phyloP scores from a whole-genome alignment of 1,140 invertebrate genomes.

The Zaprionus ornatus region DNA sequence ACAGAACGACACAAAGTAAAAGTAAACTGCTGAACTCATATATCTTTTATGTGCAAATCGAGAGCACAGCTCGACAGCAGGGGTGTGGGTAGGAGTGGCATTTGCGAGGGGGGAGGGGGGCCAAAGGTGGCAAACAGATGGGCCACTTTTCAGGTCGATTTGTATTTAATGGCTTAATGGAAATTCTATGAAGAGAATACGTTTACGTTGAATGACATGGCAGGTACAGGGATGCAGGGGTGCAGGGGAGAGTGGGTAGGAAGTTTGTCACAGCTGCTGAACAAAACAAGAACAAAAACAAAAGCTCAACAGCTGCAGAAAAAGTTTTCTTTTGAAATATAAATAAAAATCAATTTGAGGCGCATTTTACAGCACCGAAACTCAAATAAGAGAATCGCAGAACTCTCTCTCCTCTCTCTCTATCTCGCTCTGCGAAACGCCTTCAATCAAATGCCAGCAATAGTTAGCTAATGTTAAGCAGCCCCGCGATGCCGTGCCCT shows the following conservation, averaged over 20 bases:
- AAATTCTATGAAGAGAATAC: constrained; percentile 44
- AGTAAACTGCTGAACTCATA: constrained; percentile 16
- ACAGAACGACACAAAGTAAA: constrained; percentile 24
- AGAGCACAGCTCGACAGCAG: neutral
- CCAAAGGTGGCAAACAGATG: constrained; percentile 27
- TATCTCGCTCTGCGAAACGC: constrained; percentile 8
- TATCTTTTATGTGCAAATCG: constrained; percentile 28
- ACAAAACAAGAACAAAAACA: constrained; percentile 42
- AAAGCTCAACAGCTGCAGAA: constrained; percentile 68
- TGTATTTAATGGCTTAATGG: constrained; percentile 59
- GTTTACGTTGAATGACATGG: constrained; percentile 1
- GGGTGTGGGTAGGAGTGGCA: too few species aligned
- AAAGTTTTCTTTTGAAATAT: constrained; percentile 77
- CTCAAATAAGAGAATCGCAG: constrained; percentile 57
- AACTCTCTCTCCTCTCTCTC: neutral
- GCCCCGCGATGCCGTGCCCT: neutral
- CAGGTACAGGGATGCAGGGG: neutral
- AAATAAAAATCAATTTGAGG: constrained; percentile 80
- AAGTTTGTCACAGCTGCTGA: constrained; percentile 68
- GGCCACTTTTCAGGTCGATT: constrained; percentile 25
- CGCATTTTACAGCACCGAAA: constrained; percentile 71
- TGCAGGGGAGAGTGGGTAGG: constrained; percentile 4
- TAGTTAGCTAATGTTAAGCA: constrained; percentile 68
- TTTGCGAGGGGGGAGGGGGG: neutral
- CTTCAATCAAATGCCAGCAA: constrained; percentile 62